Base-by-base conservation (phyloP, 2,888 invertebrate genomes). In the Xylota segnis region DNA sequence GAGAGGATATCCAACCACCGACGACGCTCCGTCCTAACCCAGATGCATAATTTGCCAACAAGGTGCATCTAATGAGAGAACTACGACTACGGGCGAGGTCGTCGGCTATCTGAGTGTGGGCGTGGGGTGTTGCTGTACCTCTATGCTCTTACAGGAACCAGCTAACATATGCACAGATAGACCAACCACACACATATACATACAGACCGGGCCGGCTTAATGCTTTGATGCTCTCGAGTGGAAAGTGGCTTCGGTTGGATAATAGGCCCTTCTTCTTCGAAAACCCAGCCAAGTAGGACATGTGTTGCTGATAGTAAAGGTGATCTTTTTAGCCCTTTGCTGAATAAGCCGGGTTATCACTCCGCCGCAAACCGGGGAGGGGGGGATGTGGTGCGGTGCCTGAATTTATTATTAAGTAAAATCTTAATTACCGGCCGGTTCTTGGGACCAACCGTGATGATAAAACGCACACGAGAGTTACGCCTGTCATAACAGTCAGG, bases 371-470 rank as follows among this genome's bases (percentile, higher is more conserved):
- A 32, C n/a, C n/a, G n/a, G 32, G 5, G 50, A 29, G 40, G 37
- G 47, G 50, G 40, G 9, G 10, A 18, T 27, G n/a, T 6, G 18
- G 29, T 18, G 10, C 77, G 71, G 27, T 66, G 52, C 45, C 79
- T 76, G 84, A 86, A 81, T 86, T 81, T 86, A 86, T 81, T 84
- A 84, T 84, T 70, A 76, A 43, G 81, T 75, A 75, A 81, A 84
- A 76, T 84, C 75, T 81, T 84, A 84, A 84, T 84, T 81, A 81
- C 75, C 18, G 34, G 68, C 23, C 32, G 54, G 54, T 34, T 29
- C 37, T 68, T 34, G 54, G 27, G 37, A 56, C 18, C n/a, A 14
- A n/a, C 29, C 18, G 52, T 58, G 40, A 78, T 72, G 66, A 83
- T 78, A 72, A 83, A 77, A 78, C 72, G 72, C 77, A 77, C 83